Evolutionary conservation across 1,140 invertebrate species (phyloP).

Genomic region (Drosophila melanica): DNA sequence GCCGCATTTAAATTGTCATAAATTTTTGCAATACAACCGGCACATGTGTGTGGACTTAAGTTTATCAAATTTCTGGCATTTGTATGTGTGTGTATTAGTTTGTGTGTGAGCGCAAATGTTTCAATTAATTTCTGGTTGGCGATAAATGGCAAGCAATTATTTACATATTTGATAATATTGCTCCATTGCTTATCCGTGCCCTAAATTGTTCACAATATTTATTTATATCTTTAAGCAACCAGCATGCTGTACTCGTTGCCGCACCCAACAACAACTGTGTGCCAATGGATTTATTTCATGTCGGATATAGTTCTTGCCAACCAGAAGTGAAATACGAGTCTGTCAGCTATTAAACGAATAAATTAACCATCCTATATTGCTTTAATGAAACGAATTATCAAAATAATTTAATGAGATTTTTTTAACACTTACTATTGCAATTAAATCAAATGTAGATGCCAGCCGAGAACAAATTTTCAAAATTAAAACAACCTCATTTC

Average conservation of each 20-base stretch:
- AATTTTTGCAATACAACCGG: conserved; percentile 66
- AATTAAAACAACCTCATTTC: too few relatives aligned
- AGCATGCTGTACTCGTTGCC: conserved; percentile 26
- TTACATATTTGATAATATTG: conserved; percentile 69
- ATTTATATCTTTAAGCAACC: background rate
- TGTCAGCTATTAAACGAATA: conserved; percentile 7
- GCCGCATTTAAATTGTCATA: conserved; percentile 81
- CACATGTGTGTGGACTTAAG: conserved; percentile 47
- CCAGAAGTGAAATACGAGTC: conserved; percentile 2
- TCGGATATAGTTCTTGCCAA: conserved; percentile 18
- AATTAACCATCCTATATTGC: background rate
- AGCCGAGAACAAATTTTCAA: too few relatives aligned
- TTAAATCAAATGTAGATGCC: too few relatives aligned
- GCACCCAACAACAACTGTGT: conserved; percentile 24
- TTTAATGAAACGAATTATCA: too few relatives aligned
- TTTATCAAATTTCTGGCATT: conserved; percentile 7
- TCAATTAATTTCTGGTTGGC: conserved; percentile 68
- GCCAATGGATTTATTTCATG: conserved; percentile 28
- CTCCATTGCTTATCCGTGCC: conserved; percentile 51
- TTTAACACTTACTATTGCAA: too few relatives aligned
- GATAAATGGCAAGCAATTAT: conserved; percentile 71
- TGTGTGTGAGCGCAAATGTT: conserved; percentile 48
- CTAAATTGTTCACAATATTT: conserved; percentile 48
- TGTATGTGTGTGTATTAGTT: background rate
- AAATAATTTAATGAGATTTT: too few relatives aligned